Conservation (phyloP, 2,888 invertebrate genomes). For the Chymomyza procnemis region DNA sequence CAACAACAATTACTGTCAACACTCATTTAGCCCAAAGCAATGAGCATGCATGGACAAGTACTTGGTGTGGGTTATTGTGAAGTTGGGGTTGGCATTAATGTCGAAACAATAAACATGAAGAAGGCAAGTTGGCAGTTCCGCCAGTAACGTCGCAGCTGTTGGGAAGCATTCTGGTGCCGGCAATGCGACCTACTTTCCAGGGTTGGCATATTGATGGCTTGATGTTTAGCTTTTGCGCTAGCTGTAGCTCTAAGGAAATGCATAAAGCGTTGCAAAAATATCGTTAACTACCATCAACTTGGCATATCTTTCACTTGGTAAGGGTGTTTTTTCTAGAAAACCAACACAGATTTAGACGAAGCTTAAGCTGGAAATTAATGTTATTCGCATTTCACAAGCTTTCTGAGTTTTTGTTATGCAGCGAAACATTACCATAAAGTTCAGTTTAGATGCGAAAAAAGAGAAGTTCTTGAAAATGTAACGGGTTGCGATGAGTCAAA, state of each 20-base stretch:
- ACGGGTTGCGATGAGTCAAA: too few species aligned
- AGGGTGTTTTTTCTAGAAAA: neutral
- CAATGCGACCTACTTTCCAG: slow-evolving; percentile 50
- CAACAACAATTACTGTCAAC: slow-evolving; percentile 27
- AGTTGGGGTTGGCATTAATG: slow-evolving; percentile 24
- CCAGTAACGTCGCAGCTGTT: neutral
- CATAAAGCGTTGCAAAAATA: slow-evolving; percentile 32
- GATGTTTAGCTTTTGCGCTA: neutral
- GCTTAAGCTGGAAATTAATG: too few species aligned
- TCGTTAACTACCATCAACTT: slow-evolving; percentile 26
- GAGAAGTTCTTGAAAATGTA: too few species aligned
- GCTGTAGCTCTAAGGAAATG: neutral
- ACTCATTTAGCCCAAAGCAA: slow-evolving; percentile 18
- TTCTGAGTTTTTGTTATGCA: too few species aligned
- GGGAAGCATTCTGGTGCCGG: neutral
- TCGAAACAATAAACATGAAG: slow-evolving; percentile 39
- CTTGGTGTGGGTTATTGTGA: neutral
- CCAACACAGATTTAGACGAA: too few species aligned
- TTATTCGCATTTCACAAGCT: too few species aligned
- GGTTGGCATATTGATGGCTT: slow-evolving; percentile 39
- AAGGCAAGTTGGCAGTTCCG: slow-evolving; percentile 4
- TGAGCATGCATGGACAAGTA: neutral
- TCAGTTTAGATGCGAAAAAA: too few species aligned
- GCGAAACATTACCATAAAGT: too few species aligned
- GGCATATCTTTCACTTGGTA: neutral